Base-by-base conservation (phyloP, 2,888 invertebrate genomes). In the Callosobruchus maculatus region DNA sequence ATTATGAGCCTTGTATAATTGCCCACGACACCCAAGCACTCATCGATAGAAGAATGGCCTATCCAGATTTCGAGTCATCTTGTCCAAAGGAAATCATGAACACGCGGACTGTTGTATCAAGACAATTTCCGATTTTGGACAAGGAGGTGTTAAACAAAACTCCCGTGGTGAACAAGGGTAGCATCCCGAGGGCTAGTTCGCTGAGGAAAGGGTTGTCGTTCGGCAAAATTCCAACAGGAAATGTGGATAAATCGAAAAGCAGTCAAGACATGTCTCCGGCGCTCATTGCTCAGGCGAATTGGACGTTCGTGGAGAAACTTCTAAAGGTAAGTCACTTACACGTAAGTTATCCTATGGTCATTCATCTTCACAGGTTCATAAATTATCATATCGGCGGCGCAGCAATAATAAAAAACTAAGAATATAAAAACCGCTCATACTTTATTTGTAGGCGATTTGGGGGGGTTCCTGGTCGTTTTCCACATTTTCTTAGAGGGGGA, bases 291-390 rank as follows among this genome's bases (percentile, higher is more conserved):
- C 97, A 98, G 86, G 97, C 97, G 66, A 98, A 99, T 88, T 97
- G 97, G 93, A 95, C 96, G 22, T 99, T 99, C 89, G 98, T 99
- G 71, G 98, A 99, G 85, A 97, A 97, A 85, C 90, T 99, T 80
- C 89, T 99, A 71, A 97, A 97, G 91, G 99, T 95, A 88, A 81
- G 79, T 78, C 66, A 20, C 49, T 49, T 7, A n/a, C n/a, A n/a
- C n/a, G n/a, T n/a, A n/a, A n/a, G n/a, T n/a, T n/a, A n/a, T n/a
- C n/a, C n/a, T n/a, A n/a, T n/a, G n/a, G n/a, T n/a, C n/a, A n/a
- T n/a, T n/a, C n/a, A n/a, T n/a, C n/a, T n/a, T n/a, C n/a, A n/a
- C n/a, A n/a, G n/a, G n/a, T n/a, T n/a, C n/a, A n/a, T n/a, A n/a
- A n/a, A n/a, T n/a, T n/a, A n/a, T n/a, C n/a, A n/a, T n/a, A n/a